phyloP scores from a whole-genome alignment of 2,888 invertebrate genomes.

The Lasioglossum marginatum region DNA sequence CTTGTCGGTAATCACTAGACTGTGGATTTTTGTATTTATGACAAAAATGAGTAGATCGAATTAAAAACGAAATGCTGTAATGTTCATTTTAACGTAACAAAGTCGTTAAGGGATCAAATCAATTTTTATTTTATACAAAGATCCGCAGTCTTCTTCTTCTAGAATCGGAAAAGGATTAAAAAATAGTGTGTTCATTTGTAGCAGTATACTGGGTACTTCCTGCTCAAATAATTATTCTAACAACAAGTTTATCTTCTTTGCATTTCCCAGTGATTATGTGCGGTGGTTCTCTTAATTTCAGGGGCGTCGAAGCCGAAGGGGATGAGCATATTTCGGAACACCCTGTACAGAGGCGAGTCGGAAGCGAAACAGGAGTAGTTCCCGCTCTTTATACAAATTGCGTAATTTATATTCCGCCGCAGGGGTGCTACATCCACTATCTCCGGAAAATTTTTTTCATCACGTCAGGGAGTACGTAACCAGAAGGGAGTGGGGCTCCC shows the following conservation, averaged over 20 bases:
- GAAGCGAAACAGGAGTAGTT: constrained; percentile 33
- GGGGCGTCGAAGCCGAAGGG: background rate
- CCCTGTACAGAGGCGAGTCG: constrained; percentile 35
- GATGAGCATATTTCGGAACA: constrained; percentile 9
- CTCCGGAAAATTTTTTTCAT: constrained; percentile 47
- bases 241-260: background rate
- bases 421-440: constrained; percentile 60
- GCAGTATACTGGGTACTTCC: too few relatives aligned
- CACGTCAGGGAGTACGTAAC: constrained; percentile 30
- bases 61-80: too few relatives aligned
- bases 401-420: constrained; percentile 71
- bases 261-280: background rate
- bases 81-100: too few relatives aligned
- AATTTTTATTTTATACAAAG: too few relatives aligned
- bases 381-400: constrained; percentile 73
- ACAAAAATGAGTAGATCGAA: too few relatives aligned
- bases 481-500: background rate
- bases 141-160: too few relatives aligned
- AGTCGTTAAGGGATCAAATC: too few relatives aligned
- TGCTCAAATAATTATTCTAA: background rate
- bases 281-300: background rate
- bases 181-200: background rate
- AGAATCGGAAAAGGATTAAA: too few relatives aligned
- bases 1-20: too few relatives aligned
- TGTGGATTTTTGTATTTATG: too few relatives aligned